Conservation (phyloP, 1,140 invertebrate species). For the Grapholita molesta region DNA sequence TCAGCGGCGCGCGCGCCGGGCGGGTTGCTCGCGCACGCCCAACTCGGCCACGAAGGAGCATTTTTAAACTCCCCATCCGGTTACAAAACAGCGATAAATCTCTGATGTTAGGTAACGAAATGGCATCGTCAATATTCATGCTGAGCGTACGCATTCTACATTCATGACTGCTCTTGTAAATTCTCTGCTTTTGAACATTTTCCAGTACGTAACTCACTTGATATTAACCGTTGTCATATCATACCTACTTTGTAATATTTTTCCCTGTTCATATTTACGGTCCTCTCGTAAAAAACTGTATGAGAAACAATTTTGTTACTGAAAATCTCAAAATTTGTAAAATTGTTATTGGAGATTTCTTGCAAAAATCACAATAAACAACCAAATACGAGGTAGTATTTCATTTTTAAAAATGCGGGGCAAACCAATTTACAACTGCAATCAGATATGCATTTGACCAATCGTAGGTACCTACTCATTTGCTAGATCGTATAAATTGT, state of each 20-base stretch:
- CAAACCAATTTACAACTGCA: too few species aligned
- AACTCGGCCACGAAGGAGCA: slow-evolving; percentile 55
- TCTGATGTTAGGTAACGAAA: slow-evolving; percentile 49
- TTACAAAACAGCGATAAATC: slow-evolving; percentile 60
- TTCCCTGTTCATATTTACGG: background rate
- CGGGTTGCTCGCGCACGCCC: slow-evolving; percentile 33
- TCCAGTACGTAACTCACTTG: background rate
- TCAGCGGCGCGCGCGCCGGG: slow-evolving; percentile 44
- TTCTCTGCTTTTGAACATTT: background rate
- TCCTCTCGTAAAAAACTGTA: background rate
- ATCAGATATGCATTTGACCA: too few species aligned
- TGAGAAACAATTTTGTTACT: too few species aligned
- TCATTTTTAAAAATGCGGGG: too few species aligned
- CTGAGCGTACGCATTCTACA: slow-evolving; percentile 32
- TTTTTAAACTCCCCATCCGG: slow-evolving; percentile 60
- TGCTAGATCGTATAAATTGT: too few species aligned
- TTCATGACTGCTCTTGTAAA: slow-evolving; percentile 5
- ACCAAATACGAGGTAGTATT: too few species aligned
- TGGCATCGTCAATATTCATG: slow-evolving; percentile 72
- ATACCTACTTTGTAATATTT: background rate
- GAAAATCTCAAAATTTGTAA: too few species aligned
- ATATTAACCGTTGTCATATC: background rate
- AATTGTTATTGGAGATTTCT: too few species aligned
- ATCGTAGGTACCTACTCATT: too few species aligned
- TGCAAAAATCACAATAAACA: too few species aligned